A percentile compares a stretch with the other conserved stretches of the same genome.
Evolutionary conservation across 2,888 invertebrate genomes (phyloP).

Genomic region (Myathropa florea): DNA sequence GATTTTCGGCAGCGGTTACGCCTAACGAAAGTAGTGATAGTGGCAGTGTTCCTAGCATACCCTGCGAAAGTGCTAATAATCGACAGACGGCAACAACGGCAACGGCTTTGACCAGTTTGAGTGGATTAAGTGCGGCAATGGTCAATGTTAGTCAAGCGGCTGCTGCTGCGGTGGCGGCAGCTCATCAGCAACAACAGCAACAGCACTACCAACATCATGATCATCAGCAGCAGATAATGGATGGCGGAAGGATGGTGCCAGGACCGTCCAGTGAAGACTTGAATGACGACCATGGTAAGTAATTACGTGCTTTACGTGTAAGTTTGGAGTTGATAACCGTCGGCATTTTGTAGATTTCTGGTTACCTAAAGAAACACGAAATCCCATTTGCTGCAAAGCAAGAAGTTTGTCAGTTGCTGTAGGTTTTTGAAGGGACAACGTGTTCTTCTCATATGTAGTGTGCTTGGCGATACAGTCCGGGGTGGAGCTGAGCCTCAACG

Average conservation of each 20-base stretch:
- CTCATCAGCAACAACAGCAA: slow-evolving; percentile 72
- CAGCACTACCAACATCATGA: slow-evolving; percentile 72
- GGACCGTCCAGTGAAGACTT: slow-evolving; percentile 83
- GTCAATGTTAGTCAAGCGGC: slow-evolving; percentile 77
- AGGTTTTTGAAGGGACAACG: too few species aligned
- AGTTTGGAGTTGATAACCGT: not conserved
- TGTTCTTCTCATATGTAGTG: too few species aligned
- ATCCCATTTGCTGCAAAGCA: not conserved
- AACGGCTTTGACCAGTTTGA: slow-evolving; percentile 66
- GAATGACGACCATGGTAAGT: slow-evolving; percentile 82
- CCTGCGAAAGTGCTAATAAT: slow-evolving; percentile 41
- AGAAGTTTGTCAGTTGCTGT: not conserved
- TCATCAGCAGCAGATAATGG: slow-evolving; percentile 51
- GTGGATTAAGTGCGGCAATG: slow-evolving; percentile 71
- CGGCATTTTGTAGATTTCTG: not conserved
- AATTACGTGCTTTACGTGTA: not conserved
- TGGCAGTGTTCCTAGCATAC: slow-evolving; percentile 41
- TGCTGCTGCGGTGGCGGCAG: slow-evolving; percentile 65
- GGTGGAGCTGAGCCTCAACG: too few species aligned
- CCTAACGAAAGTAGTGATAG: slow-evolving; percentile 44
- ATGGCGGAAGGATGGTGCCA: slow-evolving; percentile 74
- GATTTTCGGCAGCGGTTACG: slow-evolving; percentile 71
- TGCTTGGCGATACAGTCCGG: too few species aligned
- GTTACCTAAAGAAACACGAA: not conserved
- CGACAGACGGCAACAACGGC: slow-evolving; percentile 38